A percentile compares a stretch with the other conserved stretches of the same genome.
These are phyloP conservation scores for Strigamia crassipes DNA, from an alignment of 2,888 invertebrate genomes.

Conservation along the genomic window DNA sequence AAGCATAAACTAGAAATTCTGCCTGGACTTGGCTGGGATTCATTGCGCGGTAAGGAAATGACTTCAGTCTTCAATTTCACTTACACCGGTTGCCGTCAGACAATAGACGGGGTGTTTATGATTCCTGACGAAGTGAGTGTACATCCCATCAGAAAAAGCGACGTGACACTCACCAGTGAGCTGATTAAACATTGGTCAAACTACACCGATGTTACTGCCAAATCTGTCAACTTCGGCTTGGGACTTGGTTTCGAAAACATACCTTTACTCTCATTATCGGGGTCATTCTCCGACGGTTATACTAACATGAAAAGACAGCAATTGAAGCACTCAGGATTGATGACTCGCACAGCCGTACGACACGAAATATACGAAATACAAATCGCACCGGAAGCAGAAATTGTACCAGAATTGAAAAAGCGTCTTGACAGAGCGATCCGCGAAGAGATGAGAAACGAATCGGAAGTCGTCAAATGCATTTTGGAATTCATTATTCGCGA, in stretches of 20 bases:
- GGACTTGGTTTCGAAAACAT: background rate
- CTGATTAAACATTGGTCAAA: background rate
- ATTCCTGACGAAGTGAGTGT: background rate
- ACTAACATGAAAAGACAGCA: background rate
- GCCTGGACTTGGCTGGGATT: constrained; percentile 17
- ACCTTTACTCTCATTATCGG: background rate
- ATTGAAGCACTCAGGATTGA: background rate
- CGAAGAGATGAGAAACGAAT: background rate
- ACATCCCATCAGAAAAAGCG: background rate
- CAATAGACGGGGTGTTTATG: background rate
- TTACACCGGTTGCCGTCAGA: background rate
- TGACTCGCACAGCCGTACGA: background rate
- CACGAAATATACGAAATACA: background rate
- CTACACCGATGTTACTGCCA: constrained; percentile 12
- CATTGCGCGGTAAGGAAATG: constrained; percentile 3
- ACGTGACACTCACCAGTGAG: background rate
- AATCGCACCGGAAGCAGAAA: background rate
- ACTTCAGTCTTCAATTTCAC: background rate
- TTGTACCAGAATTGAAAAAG: background rate
- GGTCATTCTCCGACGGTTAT: background rate
- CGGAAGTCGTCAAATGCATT: background rate
- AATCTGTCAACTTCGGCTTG: background rate
- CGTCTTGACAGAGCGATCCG: background rate
- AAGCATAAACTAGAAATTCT: background rate
- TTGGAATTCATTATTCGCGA: constrained; percentile 7